These are phyloP conservation scores for Hydrochoerus hydrochaeris DNA, from an alignment of 2,113 vertebrate species.

Conservation along the genomic window DNA sequence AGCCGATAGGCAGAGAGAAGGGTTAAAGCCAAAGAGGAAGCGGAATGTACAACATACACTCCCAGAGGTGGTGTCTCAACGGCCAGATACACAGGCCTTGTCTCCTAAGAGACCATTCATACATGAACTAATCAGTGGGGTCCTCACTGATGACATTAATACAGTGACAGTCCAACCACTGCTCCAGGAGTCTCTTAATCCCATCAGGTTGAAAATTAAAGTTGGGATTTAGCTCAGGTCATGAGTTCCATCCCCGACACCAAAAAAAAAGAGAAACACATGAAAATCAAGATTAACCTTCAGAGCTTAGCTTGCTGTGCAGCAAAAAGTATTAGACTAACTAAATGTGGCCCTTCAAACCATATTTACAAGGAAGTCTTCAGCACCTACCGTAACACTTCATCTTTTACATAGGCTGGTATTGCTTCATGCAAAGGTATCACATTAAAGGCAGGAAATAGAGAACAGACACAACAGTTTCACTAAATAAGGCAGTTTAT, in stretches of 20 bases:
- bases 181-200: neutral
- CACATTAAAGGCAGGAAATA: neutral
- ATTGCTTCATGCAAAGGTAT: neutral
- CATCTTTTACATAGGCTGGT: neutral
- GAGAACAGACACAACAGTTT: neutral
- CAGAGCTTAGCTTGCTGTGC: neutral
- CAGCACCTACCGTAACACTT: neutral
- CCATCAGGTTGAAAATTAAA: neutral
- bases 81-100: neutral
- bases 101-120: neutral
- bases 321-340: neutral
- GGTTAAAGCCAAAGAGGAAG: neutral
- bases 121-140: too few relatives aligned
- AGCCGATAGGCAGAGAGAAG: neutral
- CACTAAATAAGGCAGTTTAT: neutral
- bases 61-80: neutral
- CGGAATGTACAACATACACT: neutral
- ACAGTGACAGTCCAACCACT: too few relatives aligned
- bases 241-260: too few relatives aligned
- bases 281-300: neutral
- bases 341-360: neutral
- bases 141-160: neutral
- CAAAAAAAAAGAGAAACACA: too few relatives aligned
- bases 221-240: too few relatives aligned
- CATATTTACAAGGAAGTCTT: neutral